Conservation (phyloP, 2,888 invertebrate genomes). For the Latrodectus hesperus region DNA sequence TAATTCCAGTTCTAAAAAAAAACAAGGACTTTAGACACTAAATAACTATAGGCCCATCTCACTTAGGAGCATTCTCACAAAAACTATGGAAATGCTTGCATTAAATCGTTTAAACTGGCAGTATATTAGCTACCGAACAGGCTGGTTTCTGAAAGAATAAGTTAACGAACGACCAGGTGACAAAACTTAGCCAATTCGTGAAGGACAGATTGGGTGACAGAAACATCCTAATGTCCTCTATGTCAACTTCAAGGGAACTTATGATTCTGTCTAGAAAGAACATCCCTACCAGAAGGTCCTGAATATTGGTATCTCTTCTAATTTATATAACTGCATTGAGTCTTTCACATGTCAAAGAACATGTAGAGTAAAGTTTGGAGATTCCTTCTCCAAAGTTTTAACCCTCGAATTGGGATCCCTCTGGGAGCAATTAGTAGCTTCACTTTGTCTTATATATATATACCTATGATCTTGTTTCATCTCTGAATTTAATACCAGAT, state of each 20-base stretch:
- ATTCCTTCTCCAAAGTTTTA: background rate
- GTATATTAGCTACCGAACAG: background rate
- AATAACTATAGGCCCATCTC: background rate
- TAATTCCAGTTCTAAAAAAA: background rate
- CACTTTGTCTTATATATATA: background rate
- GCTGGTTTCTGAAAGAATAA: background rate
- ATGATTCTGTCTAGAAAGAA: background rate
- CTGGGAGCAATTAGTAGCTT: slow-evolving; percentile 7
- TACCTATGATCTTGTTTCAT: background rate
- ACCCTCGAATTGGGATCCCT: background rate
- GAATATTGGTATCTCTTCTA: background rate
- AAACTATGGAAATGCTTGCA: background rate
- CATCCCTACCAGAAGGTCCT: background rate
- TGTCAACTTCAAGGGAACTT: background rate
- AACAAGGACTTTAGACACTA: background rate
- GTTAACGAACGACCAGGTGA: background rate
- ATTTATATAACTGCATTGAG: background rate
- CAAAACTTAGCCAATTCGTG: background rate
- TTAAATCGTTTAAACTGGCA: background rate
- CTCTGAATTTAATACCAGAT: background rate
- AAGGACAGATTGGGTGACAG: background rate
- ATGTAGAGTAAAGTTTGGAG: background rate
- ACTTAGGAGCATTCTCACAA: background rate
- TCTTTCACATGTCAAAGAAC: slow-evolving; percentile 11
- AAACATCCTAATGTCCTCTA: background rate